Conservation (phyloP, 23 tunicate genomes). For the Aplidium turbinatum region DNA sequence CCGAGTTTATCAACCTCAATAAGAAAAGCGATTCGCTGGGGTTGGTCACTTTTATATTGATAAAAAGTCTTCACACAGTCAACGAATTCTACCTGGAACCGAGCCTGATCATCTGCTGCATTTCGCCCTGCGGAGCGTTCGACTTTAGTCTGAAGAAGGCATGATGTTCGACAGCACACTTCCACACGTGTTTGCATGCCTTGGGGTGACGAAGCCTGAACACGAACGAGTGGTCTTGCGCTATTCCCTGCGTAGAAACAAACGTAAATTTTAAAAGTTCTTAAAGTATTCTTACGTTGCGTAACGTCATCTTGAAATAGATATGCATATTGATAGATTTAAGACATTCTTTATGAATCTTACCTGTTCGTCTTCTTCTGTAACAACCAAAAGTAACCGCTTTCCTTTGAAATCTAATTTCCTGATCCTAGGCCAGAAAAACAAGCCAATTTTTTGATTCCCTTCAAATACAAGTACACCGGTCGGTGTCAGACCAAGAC, state of each 20-base stretch:
- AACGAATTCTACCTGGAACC: slow-evolving; percentile 96
- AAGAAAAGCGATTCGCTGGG: too few relatives aligned
- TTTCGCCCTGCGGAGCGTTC: slow-evolving; percentile 43
- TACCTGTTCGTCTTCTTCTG: slow-evolving; percentile 79
- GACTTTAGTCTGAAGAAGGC: slow-evolving; percentile 88
- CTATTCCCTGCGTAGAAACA: slow-evolving; percentile 61
- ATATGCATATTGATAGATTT: too few relatives aligned
- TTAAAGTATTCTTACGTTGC: too few relatives aligned
- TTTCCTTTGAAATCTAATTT: slow-evolving; percentile 89
- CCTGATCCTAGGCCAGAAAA: slow-evolving; percentile 94
- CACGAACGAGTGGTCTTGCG: slow-evolving; percentile 82
- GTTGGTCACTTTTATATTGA: too few relatives aligned
- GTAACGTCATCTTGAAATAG: too few relatives aligned
- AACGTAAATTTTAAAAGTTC: too few relatives aligned
- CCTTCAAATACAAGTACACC: slow-evolving; percentile 97
- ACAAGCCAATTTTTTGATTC: slow-evolving; percentile 89
- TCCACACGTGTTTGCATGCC: slow-evolving; percentile 97
- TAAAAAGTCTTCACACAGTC: too few relatives aligned
- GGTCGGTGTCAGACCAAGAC: slow-evolving; percentile 93
- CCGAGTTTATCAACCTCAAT: too few relatives aligned
- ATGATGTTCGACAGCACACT: slow-evolving; percentile 98
- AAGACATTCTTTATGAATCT: too few relatives aligned
- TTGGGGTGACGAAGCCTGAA: slow-evolving; percentile 82
- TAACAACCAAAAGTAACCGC: slow-evolving; percentile 70
- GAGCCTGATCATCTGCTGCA: slow-evolving; percentile 78